Conservation (phyloP, 2,797 vertebrate species). For the Lagodon rhomboides region DNA sequence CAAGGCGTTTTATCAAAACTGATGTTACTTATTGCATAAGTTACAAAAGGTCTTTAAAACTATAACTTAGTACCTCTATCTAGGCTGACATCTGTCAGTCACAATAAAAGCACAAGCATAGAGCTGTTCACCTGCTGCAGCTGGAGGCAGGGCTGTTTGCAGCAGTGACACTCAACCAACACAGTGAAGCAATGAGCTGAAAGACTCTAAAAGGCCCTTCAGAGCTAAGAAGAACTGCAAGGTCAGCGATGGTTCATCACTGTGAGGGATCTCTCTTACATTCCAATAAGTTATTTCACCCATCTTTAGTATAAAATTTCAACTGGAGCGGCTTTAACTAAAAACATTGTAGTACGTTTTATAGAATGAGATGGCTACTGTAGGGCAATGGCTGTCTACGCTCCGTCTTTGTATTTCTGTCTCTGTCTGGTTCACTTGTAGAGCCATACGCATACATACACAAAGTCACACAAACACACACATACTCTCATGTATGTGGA, state of each 20-base stretch:
- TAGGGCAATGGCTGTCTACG: background rate
- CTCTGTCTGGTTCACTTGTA: conserved; percentile 58
- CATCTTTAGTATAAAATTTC: background rate
- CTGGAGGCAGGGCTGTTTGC: background rate
- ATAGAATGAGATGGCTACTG: conserved; percentile 16
- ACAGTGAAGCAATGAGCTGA: background rate
- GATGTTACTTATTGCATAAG: background rate
- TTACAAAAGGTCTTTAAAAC: no score
- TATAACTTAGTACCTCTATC: no score
- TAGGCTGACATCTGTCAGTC: background rate
- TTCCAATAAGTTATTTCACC: background rate
- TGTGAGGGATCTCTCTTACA: background rate
- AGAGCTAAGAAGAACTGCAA: no score
- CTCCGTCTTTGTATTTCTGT: conserved; percentile 46
- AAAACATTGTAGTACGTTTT: background rate
- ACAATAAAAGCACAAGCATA: background rate
- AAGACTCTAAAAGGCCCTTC: no score
- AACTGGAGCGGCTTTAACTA: conserved; percentile 5
- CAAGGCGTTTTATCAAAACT: background rate
- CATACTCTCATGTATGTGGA: conserved; percentile 62
- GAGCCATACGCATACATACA: conserved; percentile 39
- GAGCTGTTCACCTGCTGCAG: background rate
- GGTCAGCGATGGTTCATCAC: background rate
- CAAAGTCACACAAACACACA: conserved; percentile 61
- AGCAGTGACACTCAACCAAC: background rate